These are phyloP conservation scores for Anguilla rostrata DNA, from an alignment of 2,113 vertebrate species.

Conservation along the genomic window DNA sequence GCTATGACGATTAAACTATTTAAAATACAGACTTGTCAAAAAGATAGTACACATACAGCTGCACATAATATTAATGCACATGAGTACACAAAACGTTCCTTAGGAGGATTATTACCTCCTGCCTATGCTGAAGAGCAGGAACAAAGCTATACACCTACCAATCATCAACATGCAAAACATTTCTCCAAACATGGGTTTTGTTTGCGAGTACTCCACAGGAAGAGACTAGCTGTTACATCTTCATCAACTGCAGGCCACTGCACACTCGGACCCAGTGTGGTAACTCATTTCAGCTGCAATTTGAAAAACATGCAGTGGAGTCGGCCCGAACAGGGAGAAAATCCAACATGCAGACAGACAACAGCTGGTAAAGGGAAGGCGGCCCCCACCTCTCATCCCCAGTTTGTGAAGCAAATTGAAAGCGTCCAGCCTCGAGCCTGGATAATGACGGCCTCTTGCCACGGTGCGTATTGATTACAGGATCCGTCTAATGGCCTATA, in stretches of 20 bases:
- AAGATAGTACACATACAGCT: neutral
- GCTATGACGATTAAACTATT: no score
- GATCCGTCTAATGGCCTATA: conserved; percentile 66
- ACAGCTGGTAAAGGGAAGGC: conserved; percentile 58
- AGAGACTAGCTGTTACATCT: neutral
- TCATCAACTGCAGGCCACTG: conserved; percentile 30
- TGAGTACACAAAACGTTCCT: neutral
- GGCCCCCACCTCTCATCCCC: conserved; percentile 29
- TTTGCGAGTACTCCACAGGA: neutral
- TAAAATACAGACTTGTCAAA: neutral
- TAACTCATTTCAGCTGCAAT: conserved; percentile 55
- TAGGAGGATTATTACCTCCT: neutral
- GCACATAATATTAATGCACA: neutral
- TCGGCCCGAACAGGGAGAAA: conserved; percentile 47
- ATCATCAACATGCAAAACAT: neutral
- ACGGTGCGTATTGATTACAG: conserved; percentile 71
- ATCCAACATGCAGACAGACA: conserved; percentile 58
- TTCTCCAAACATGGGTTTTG: neutral
- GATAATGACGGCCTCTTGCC: conserved; percentile 59
- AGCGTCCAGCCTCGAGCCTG: conserved; percentile 44
- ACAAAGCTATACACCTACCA: neutral
- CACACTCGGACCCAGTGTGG: conserved; percentile 36
- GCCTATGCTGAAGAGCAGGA: neutral
- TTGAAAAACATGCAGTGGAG: conserved; percentile 62
- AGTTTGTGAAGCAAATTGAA: conserved; percentile 51